Evolutionary conservation across 53 echinoderm and acorn worm genomes (phyloP), one percentile per base, ranked within the genome.

Genomic region (Echinarachnius parma): DNA sequence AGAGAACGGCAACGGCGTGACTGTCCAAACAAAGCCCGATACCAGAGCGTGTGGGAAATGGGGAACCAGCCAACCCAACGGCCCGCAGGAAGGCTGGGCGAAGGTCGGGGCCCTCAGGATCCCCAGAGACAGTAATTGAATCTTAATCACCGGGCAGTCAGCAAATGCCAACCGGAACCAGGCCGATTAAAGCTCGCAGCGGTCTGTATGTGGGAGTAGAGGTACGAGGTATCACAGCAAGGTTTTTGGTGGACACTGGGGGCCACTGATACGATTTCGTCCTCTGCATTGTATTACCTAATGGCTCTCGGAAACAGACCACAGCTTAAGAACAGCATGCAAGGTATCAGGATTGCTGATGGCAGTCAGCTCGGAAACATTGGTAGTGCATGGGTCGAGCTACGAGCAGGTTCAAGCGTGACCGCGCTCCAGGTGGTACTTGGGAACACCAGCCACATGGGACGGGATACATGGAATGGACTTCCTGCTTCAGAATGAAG

Each of bases 381-480:
- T 15, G 79, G 79, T 31, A 66, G 46, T 15, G 66, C 55, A 4
- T 57, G 35, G 57, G 21, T 79, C 7, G 79, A 79, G 14, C 47
- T 64, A 26, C 45, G 64, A 14, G 28, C 46, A 1, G 64, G 64
- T 24, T 24, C 44, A 3, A 26, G 31, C 30, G 46, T 64, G 14
- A 46, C 46, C 15, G 24, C 64, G 16, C 29, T 78, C 3, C 45
- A 57, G 45, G 58, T 53, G n/a, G 58, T 78, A 2, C 65, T 78
- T 31, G 78, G 78, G 9, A 78, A 78, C 32, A 78, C 66, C 1
- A 66, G 57, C 10, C 20, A 50, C 5, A 74, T 53, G 3, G n/a
- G 23, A 71, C 22, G 81, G 53, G 1, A 71, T 81, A 20, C 46
- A 72, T 3, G 81, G 74, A 0, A 72, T 81, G 55, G 81, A 81